phyloP scores from a whole-genome alignment of 2,888 invertebrate species.

The Pterostichus niger region DNA sequence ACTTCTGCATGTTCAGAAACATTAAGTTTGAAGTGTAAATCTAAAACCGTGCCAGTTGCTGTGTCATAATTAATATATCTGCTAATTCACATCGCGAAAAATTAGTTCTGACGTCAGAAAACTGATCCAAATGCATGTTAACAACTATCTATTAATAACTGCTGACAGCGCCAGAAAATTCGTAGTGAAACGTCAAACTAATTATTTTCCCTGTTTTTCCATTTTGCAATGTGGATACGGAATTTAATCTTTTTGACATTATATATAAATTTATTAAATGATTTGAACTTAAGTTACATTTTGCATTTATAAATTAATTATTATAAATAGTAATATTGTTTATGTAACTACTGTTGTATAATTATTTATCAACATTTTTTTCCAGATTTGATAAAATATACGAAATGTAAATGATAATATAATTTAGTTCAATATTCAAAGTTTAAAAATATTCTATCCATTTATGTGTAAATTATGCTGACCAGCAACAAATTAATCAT shows the following conservation, averaged over 20 bases:
- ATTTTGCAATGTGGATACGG: neutral
- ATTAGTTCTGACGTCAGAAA: slow-evolving; percentile 27
- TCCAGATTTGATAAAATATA: slow-evolving; percentile 5
- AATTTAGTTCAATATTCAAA: too few relatives aligned
- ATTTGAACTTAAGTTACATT: slow-evolving; percentile 45
- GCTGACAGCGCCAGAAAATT: slow-evolving; percentile 28
- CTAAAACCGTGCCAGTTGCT: neutral
- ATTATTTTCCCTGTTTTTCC: slow-evolving; percentile 10
- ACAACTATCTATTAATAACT: slow-evolving; percentile 37
- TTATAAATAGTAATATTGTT: slow-evolving; percentile 23
- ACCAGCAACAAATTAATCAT: too few relatives aligned
- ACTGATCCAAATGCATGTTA: slow-evolving; percentile 6
- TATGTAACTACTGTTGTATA: slow-evolving; percentile 42
- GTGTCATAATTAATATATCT: slow-evolving; percentile 36
- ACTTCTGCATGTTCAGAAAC: neutral
- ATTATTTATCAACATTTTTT: slow-evolving; percentile 20
- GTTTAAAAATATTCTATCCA: too few relatives aligned
- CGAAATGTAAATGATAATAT: neutral
- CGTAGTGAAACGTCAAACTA: neutral
- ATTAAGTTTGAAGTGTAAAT: slow-evolving; percentile 20
- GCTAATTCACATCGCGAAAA: neutral
- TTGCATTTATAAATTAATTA: slow-evolving; percentile 44
- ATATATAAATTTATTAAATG: slow-evolving; percentile 36
- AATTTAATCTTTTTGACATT: slow-evolving; percentile 18
- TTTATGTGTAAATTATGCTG: too few relatives aligned